These are phyloP conservation scores for Tokudaia muenninki DNA, from an alignment of 2,797 vertebrate genomes.

Conservation along the genomic window DNA sequence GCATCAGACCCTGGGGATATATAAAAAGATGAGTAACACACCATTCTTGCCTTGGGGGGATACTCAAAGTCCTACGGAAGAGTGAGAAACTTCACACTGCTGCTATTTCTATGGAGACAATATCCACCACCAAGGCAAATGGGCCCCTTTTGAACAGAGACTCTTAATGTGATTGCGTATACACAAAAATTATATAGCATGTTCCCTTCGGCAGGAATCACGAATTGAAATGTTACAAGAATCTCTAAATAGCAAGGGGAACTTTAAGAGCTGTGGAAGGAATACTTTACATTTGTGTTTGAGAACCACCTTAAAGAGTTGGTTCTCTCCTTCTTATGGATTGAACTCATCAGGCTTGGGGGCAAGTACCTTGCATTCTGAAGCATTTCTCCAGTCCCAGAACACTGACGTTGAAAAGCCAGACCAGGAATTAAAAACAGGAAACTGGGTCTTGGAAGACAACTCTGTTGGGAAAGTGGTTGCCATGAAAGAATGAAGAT, in stretches of 20 bases:
- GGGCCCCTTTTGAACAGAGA: conserved; percentile 31
- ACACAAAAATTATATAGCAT: conserved; percentile 41
- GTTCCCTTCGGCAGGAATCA: conserved; percentile 57
- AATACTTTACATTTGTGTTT: conserved; percentile 32
- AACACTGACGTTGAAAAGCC: not conserved
- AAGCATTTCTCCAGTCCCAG: not conserved
- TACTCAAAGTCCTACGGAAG: conserved; percentile 25
- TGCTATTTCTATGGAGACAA: conserved; percentile 55
- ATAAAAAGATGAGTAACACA: conserved; percentile 67
- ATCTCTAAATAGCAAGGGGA: conserved; percentile 34
- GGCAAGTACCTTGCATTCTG: not conserved
- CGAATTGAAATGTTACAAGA: conserved; percentile 55
- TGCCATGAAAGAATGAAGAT: not conserved
- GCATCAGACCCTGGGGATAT: conserved; percentile 9
- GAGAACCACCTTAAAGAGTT: not conserved
- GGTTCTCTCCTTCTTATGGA: not conserved
- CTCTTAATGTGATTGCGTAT: conserved; percentile 32
- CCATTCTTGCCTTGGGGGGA: conserved; percentile 44
- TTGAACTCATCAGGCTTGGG: not conserved
- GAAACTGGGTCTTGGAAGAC: not conserved
- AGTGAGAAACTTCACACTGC: conserved; percentile 9
- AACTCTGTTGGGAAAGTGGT: not conserved
- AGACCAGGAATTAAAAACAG: not conserved
- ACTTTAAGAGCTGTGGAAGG: conserved; percentile 29
- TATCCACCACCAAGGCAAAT: conserved; percentile 28